Conservation (phyloP, 1,140 invertebrate genomes). For the Drosophila sp. region DNA sequence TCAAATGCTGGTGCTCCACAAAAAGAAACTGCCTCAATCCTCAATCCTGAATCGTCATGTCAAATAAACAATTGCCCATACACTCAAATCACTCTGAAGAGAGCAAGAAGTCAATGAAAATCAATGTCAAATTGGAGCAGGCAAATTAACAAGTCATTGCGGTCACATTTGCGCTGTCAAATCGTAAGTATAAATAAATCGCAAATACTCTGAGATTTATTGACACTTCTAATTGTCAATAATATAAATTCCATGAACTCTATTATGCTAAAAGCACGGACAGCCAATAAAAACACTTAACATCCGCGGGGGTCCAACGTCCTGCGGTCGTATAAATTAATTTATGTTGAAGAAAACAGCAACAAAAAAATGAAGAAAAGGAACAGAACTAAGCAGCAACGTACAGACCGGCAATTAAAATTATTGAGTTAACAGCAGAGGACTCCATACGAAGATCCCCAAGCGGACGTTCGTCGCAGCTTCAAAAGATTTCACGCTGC, state of each 20-base stretch:
- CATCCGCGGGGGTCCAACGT: slow-evolving; percentile 43
- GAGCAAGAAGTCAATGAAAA: slow-evolving; percentile 45
- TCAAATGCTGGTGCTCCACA: slow-evolving; percentile 3
- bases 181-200: slow-evolving; percentile 20
- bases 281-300: slow-evolving; percentile 62
- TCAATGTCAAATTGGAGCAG: slow-evolving; percentile 45
- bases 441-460: neutral
- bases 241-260: slow-evolving; percentile 59
- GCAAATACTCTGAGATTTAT: slow-evolving; percentile 46
- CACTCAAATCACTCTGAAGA: slow-evolving; percentile 1
- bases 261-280: slow-evolving; percentile 71
- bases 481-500: slow-evolving; percentile 65
- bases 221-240: slow-evolving; percentile 72
- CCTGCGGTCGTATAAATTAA: slow-evolving; percentile 59
- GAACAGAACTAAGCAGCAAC: slow-evolving; percentile 22
- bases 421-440: slow-evolving; percentile 52
- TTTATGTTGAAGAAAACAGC: slow-evolving; percentile 48
- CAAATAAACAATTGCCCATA: slow-evolving; percentile 1
- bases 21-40: no score
- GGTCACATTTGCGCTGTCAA: slow-evolving; percentile 36
- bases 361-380: slow-evolving; percentile 6
- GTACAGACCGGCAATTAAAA: slow-evolving; percentile 66
- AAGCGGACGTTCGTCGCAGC: slow-evolving; percentile 22
- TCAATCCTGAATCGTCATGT: neutral
- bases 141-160: slow-evolving; percentile 64